Conservation (phyloP, 2,797 vertebrate species). For the Onychomys arenicola region DNA sequence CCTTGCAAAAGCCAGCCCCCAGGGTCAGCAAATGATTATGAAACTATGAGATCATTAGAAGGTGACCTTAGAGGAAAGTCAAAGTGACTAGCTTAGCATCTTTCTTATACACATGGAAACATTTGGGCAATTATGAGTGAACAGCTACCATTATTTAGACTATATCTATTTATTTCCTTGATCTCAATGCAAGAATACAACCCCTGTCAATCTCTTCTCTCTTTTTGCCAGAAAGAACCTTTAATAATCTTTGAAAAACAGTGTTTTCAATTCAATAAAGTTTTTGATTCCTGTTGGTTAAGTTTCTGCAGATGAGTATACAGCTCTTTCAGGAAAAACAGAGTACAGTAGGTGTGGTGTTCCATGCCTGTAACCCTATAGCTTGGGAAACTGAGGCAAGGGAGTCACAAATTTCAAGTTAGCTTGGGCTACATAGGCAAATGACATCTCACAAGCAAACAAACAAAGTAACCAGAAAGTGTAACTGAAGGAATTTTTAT, state of each 20-base stretch:
- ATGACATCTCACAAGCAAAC: not conserved
- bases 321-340: not conserved
- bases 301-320: not conserved
- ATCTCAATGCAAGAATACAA: not conserved
- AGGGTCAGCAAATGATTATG: not conserved
- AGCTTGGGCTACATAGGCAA: not conserved
- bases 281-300: not conserved
- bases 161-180: not conserved
- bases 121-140: constrained; percentile 12
- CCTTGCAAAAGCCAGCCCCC: not conserved
- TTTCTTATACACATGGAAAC: not conserved
- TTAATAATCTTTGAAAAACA: not conserved
- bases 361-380: not conserved
- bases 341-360: rapidly evolving
- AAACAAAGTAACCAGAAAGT: not conserved
- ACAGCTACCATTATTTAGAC: not conserved
- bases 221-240: not conserved
- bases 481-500: not conserved
- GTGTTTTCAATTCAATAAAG: not conserved
- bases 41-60: not conserved
- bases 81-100: not conserved
- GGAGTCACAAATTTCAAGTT: not conserved
- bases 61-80: not conserved
- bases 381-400: not conserved
- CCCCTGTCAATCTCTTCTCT: not conserved